A percentile compares a stretch with the other conserved stretches of the same genome.
phyloP scores from a whole-genome alignment of 2,888 invertebrate genomes.

The Lissocephala sabroskyi region DNA sequence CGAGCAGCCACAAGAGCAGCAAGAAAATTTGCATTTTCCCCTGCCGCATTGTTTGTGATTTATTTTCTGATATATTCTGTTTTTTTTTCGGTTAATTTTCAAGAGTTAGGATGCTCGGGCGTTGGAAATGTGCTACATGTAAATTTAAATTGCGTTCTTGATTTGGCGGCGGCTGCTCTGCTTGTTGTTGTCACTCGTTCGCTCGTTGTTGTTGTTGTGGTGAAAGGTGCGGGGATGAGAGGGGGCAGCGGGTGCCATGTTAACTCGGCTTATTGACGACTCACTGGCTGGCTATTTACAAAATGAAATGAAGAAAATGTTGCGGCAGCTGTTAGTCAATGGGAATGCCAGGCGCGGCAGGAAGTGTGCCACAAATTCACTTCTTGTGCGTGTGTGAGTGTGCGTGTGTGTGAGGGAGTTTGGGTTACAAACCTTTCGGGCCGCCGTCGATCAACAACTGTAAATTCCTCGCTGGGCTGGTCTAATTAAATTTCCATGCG shows the following conservation, averaged over 20 bases:
- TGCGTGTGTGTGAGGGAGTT: neutral
- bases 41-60: too few relatives aligned
- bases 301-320: constrained; percentile 23
- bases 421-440: neutral
- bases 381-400: neutral
- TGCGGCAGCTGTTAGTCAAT: constrained; percentile 59
- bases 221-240: constrained; percentile 23
- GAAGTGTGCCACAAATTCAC: constrained; percentile 13
- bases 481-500: constrained; percentile 46
- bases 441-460: too few relatives aligned
- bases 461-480: constrained; percentile 38
- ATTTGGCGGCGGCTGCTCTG: constrained; percentile 17
- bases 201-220: constrained; percentile 19
- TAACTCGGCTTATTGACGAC: too few relatives aligned
- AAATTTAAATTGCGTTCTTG: constrained; percentile 18
- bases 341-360: neutral
- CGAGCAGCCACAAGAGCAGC: too few relatives aligned
- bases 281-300: constrained; percentile 34
- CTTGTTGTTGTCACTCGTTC: too few relatives aligned
- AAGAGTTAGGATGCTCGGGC: constrained; percentile 34
- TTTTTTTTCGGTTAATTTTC: too few relatives aligned
- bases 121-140: constrained; percentile 32
- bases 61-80: too few relatives aligned
- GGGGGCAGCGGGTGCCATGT: constrained; percentile 22
- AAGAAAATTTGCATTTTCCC: too few relatives aligned